phyloP scores from a whole-genome alignment of 1,140 invertebrate genomes.

The Lepidurus arcticus region DNA sequence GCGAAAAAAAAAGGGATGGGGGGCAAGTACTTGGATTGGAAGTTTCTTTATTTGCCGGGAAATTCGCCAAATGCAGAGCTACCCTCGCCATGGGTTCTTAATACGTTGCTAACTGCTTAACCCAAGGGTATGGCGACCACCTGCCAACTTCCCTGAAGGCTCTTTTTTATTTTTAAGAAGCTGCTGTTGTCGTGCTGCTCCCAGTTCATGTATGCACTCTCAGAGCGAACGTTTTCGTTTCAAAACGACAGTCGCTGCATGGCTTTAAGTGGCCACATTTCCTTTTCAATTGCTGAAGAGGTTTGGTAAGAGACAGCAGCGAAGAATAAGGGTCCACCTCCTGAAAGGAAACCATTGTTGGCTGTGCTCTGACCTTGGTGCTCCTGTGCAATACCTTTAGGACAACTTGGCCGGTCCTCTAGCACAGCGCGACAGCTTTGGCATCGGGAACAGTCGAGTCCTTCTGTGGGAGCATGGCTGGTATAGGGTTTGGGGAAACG shows the following conservation, averaged over 20 bases:
- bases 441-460: not conserved
- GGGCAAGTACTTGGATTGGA: not conserved
- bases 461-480: too few species aligned
- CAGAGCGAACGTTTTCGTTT: not conserved
- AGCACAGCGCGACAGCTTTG: not conserved
- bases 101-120: constrained; percentile 17
- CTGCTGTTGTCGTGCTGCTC: constrained; percentile 8
- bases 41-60: not conserved
- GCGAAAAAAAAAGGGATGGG: too few species aligned
- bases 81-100: not conserved
- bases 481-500: too few species aligned
- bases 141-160: constrained; percentile 8
- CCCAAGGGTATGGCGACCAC: not conserved
- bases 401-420: not conserved
- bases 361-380: not conserved
- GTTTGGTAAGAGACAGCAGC: not conserved
- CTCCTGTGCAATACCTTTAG: not conserved
- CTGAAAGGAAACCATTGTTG: not conserved
- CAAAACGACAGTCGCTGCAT: not conserved
- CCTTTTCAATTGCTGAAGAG: constrained; percentile 1
- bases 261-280: constrained; percentile 13
- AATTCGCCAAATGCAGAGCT: not conserved
- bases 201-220: not conserved
- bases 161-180: constrained; percentile 7
- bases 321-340: not conserved